Evolutionary conservation across 2,888 invertebrate genomes (phyloP), one percentile per base, ranked within the genome.

Genomic region (Drosophila rellima): DNA sequence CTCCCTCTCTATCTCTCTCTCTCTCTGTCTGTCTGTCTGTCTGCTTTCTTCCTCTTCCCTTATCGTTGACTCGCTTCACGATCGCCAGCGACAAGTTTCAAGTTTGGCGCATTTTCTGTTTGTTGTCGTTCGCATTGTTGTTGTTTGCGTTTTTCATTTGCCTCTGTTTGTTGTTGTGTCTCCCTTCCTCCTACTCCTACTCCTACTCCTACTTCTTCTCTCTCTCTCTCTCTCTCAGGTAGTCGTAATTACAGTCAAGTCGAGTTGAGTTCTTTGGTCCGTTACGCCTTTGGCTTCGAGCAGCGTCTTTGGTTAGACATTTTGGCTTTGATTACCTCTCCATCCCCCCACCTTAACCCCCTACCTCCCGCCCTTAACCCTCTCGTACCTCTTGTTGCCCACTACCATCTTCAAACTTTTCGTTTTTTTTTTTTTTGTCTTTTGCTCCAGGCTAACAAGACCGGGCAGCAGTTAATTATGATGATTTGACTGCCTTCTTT

Each of bases 111-210:
- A 80, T 73, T 82, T 79, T 75, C 56, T 69, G 71, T 78, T 48
- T 33, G 48, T 15, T 17, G 63, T 33, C 48, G 51, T 3, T 18
- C 31, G 18, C 13, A 6, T 23, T 23, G 23, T 26, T 26, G 56
- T 37, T 50, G 64, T 80, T 80, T 79, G 80, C 81, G 66, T 82
- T 82, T 82, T 81, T 70, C 78, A 82, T 80, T 82, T 71, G 69
- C 70, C 62, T 59, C 75, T 45, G 73, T 64, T 68, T 76, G 56
- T 59, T 74, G 59, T 59, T 55, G 26, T 23, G n/a, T 17, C 37
- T 44, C 35, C 13, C 18, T 5, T 1, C 6, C 15, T 3, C 23
- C 1, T 10, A 3, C 15, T 13, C 5, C 11, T 1, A 10, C 5
- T 0, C 1, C 13, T 10, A 3, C 15, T 13, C 5, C 11, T 1